These are phyloP conservation scores for Deilephila porcellus DNA, from an alignment of 2,888 invertebrate genomes.

Conservation along the genomic window DNA sequence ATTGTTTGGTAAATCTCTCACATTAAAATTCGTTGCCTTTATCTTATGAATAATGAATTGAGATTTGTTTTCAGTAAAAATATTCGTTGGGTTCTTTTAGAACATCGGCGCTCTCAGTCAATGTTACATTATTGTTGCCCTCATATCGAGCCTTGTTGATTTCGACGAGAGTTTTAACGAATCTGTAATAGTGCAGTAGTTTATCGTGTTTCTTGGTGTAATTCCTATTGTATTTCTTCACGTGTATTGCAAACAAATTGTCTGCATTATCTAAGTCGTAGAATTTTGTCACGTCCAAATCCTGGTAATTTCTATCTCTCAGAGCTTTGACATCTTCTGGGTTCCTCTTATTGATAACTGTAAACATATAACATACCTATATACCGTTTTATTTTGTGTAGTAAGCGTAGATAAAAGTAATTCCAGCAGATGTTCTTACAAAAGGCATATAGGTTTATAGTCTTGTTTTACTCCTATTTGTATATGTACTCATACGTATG, in stretches of 20 bases:
- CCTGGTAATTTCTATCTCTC: conserved; percentile 29
- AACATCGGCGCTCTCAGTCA: conserved; percentile 54
- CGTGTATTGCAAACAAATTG: conserved; percentile 52
- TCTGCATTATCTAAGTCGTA: conserved; percentile 58
- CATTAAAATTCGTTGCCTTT: conserved; percentile 6
- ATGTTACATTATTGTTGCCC: conserved; percentile 39
- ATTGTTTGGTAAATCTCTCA: conserved; percentile 35
- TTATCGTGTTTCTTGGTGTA: conserved; percentile 43
- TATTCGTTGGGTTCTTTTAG: conserved; percentile 54
- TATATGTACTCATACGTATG: not conserved
- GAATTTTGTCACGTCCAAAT: conserved; percentile 45
- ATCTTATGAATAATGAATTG: conserved; percentile 2
- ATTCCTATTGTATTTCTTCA: conserved; percentile 45
- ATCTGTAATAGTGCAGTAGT: conserved; percentile 55
- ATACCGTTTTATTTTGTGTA: not conserved
- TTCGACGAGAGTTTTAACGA: conserved; percentile 62
- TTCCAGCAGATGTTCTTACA: not conserved
- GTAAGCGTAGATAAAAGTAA: not conserved
- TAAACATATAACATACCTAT: conserved; percentile 31
- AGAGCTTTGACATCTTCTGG: conserved; percentile 28
- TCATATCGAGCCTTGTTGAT: conserved; percentile 53
- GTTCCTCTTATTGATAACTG: conserved; percentile 50
- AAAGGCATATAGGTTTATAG: conserved; percentile 4
- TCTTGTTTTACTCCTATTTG: not conserved
- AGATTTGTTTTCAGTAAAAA: conserved; percentile 44